Conservation (phyloP, 2,888 invertebrate species). For the Metacarcinus magister region DNA sequence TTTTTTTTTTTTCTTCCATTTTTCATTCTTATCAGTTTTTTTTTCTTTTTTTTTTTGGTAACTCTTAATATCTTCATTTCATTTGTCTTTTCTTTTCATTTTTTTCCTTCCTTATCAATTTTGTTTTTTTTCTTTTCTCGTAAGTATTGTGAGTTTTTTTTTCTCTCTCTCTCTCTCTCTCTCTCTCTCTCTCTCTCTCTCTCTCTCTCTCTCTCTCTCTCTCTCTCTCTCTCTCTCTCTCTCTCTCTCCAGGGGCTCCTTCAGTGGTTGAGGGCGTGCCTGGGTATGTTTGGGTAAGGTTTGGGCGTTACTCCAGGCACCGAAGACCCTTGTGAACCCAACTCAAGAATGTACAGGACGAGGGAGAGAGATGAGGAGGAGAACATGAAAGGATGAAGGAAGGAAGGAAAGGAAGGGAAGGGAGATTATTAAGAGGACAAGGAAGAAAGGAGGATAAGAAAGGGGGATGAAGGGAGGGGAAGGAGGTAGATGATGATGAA, state of each 20-base stretch:
- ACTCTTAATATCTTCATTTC: too few relatives aligned
- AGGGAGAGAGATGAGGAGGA: neutral
- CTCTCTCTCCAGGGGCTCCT: constrained; percentile 5
- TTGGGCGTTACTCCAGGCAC: neutral
- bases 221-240: constrained; percentile 22
- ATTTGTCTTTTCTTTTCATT: too few relatives aligned
- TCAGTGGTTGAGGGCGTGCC: neutral
- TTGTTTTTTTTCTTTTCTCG: too few relatives aligned
- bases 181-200: constrained; percentile 39
- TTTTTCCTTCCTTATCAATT: too few relatives aligned
- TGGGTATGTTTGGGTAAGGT: constrained; percentile 32
- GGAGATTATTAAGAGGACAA: neutral
- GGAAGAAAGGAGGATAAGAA: neutral
- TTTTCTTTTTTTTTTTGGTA: too few relatives aligned
- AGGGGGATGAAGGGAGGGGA: neutral
- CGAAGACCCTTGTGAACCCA: neutral
- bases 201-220: constrained; percentile 39
- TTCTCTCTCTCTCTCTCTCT: neutral
- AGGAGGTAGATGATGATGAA: neutral
- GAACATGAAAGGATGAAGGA: neutral
- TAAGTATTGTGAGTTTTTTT: too few relatives aligned
- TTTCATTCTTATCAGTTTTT: too few relatives aligned
- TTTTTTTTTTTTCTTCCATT: too few relatives aligned
- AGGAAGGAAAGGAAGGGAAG: neutral
- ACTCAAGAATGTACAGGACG: neutral